Base-by-base conservation (phyloP, 1,140 invertebrate species). In the Orchestia grillus region DNA sequence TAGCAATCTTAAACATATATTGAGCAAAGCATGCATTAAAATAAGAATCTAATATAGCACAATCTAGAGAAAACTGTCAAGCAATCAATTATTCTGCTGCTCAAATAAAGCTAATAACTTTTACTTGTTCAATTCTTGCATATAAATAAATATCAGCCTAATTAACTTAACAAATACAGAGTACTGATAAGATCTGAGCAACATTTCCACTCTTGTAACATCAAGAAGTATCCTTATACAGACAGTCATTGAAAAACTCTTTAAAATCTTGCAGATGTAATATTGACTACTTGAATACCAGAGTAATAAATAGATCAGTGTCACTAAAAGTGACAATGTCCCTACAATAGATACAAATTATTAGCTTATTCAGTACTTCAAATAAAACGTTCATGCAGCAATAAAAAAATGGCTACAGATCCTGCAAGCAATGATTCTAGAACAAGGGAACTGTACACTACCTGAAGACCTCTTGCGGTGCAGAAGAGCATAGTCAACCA, bases 401-500 rank as follows among this genome's bases (percentile, higher is more conserved):
- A 77, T 8, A 77, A 77, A 77, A 3, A 15, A 77, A 77, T 28
- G 36, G 62, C 62, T 77, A 23, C 28, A 36, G 62, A 8, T 77
- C 28, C 3, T 77, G 62, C 62, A 77, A 28, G 62, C 62, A 77
- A 77, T 77, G 15, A 77, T 8, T 8, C 62, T 77, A 77, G 62
- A 77, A 77, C 36, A 23, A 77, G 36, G 15, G 36, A 23, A 77
- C 36, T 77, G 92, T 47, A 94, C 44, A 8, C 43, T 47, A 94
- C 92, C 92, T 94, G 92, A 44, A 47, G 92, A 42, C 23, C 44
- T 44, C 11, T 45, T 94, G 44, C 92, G 44, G 92, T 47, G 41
- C 43, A 94, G 92, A 45, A 45, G 92, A 44, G 92, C 92, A 94
- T 94, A 94, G 44, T 94, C 92, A 45, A 94, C 92, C 44, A 94